Evolutionary conservation across 2,797 vertebrate genomes (phyloP), one percentile per base, ranked within the genome.

Genomic region (Pseudomugil tenellus): DNA sequence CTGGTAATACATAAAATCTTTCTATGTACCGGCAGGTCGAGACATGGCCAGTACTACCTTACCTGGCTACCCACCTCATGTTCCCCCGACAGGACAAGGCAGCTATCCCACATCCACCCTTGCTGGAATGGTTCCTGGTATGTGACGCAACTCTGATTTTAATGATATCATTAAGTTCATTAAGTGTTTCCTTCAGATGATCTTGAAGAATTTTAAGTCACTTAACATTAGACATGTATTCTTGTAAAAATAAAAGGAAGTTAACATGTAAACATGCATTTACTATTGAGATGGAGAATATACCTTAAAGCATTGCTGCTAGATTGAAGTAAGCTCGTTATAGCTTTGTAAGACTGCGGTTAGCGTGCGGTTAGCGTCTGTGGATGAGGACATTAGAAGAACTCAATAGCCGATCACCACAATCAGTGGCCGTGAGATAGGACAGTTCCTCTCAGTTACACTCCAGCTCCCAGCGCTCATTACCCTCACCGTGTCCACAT

Each of bases 371-470:
- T 92, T 93, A 92, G 88, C 81, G 67, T 87, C 88, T 67, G 86
- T 78, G 66, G 88, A 84, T 82, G 84, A 92, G 90, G 89, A 92
- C 92, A 94, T 94, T 96, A 97, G 96, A 96, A 91, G 94, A 96
- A 95, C 96, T 98, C 97, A 95, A 98, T 98, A 98, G 96, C 94
- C 90, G 95, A 98, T 97, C 84, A 93, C 89, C 90, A 93, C 92
- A 96, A 98, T 97, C 85, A 93, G 91, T 88, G 93, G 95, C 93
- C 93, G 92, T 95, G 96, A 96, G 95, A 98, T 97, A 97, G 96
- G 97, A 99, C 96, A 96, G 97, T 98, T 99, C 96, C 96, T 98
- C 96, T 97, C 96, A 96, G 97, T 96, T 96, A 96, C 97, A 96
- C 96, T 96, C 95, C 95, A 96, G 95, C 96, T 97, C 96, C 92